These are phyloP conservation scores for Megalops atlanticus DNA, from an alignment of 2,113 vertebrate species.

Conservation along the genomic window DNA sequence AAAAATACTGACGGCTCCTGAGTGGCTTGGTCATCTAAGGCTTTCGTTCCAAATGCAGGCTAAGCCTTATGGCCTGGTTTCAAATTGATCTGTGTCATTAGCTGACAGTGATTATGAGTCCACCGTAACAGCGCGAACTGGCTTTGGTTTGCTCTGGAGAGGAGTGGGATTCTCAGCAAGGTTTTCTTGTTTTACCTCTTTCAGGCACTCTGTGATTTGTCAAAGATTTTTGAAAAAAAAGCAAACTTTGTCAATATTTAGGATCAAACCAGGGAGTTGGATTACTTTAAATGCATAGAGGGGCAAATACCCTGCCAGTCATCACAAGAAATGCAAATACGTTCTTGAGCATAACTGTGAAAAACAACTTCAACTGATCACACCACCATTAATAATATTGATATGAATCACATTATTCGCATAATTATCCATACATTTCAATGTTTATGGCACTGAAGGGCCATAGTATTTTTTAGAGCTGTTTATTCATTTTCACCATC, in stretches of 20 bases:
- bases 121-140: too few relatives aligned
- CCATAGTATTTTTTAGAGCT: neutral
- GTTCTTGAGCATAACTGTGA: neutral
- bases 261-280: neutral
- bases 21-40: too few relatives aligned
- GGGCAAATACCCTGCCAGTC: neutral
- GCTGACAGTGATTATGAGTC: too few relatives aligned
- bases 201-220: too few relatives aligned
- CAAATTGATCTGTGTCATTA: too few relatives aligned
- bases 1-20: neutral
- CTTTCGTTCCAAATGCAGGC: too few relatives aligned
- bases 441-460: neutral
- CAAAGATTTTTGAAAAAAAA: too few relatives aligned
- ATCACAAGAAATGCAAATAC: neutral
- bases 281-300: neutral
- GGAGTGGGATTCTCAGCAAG: too few relatives aligned
- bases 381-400: neutral
- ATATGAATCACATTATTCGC: neutral
- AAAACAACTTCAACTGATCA: neutral
- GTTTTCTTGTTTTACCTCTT: too few relatives aligned
- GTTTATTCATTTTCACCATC: slow-evolving; percentile 37
- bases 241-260: neutral
- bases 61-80: too few relatives aligned
- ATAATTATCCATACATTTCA: neutral
- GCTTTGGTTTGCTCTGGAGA: too few relatives aligned